A percentile compares a stretch with the other conserved stretches of the same genome.
Conservation (phyloP, 2,113 vertebrate species). For the Gavia stellata region DNA sequence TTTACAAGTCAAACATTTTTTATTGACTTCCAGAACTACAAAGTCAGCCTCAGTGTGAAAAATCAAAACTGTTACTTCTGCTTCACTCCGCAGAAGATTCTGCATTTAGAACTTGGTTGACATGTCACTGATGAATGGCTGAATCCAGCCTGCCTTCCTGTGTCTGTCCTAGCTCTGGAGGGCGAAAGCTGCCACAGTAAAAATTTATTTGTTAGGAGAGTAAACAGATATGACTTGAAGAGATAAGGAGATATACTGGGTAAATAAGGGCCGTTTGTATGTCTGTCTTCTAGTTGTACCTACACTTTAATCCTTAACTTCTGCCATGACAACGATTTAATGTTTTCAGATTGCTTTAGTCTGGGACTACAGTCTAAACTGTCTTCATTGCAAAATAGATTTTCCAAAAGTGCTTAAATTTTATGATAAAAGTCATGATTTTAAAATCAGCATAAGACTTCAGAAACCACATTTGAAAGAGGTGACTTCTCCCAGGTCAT, state of each 20-base stretch:
- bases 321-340: background rate
- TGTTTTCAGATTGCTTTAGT: background rate
- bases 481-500: background rate
- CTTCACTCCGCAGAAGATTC: background rate
- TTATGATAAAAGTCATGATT: background rate
- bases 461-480: background rate
- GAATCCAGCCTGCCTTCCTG: background rate
- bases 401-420: background rate
- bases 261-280: background rate
- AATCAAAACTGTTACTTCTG: background rate
- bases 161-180: background rate
- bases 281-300: background rate
- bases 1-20: constrained; percentile 5
- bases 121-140: background rate
- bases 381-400: background rate
- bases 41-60: background rate
- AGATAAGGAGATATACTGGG: background rate
- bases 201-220: background rate
- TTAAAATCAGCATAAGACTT: background rate
- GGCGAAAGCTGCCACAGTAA: background rate
- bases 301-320: background rate
- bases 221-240: background rate
- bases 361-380: background rate
- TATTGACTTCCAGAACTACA: constrained; percentile 4
- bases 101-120: background rate